Base-by-base conservation (phyloP, 1,140 invertebrate species). In the Caenorhabditis inopinata region DNA sequence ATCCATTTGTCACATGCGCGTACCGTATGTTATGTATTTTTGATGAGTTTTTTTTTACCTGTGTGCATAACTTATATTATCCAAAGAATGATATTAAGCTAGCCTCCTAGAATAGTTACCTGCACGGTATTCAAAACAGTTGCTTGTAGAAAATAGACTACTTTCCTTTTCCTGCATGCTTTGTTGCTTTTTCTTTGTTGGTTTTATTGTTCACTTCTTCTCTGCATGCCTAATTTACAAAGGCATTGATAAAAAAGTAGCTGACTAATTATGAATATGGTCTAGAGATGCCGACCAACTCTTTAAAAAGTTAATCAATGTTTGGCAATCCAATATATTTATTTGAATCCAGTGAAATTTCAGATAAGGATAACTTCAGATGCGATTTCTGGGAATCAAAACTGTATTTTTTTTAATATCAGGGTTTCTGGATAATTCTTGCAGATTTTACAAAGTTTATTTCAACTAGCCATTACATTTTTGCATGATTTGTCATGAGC, bases 121-220 rank as follows among this genome's bases (percentile, higher is more conserved):
- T 38, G 58, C 58, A 68, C 58, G 58, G 25, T 38, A 14, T 42
- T 51, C 38, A 11, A 68, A 25, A 18, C 68, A 27, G 25, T 16
- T 42, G 53, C 68, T 68, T 45, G 14, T 79, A 79, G 53, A 62
- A 23, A 4, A 9, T 4, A 23, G 3, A 21, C 21, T 42, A 21
- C 25, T 68, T 45, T 58, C 47, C 51, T 68, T 79, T 79, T 79
- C 53, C 32, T 46, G 42, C 53, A 62, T 68, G 76, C 48, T 29
- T 79, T 49, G 7, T 18, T 38, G 29, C 32, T 38, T 68, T 5
- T 21, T 68, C 3, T 68, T 38, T 16, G 58, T 68, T 68, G 5
- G 49, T 38, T 77, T 68, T 79, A 58, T 68, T 23, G 29, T 9
- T 73, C 35, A 18, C 16, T 42, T 29, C 29, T 79, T 73, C 77